Evolutionary conservation across 2,113 vertebrate species (phyloP), one percentile per base, ranked within the genome.

Genomic region (Indri indri): DNA sequence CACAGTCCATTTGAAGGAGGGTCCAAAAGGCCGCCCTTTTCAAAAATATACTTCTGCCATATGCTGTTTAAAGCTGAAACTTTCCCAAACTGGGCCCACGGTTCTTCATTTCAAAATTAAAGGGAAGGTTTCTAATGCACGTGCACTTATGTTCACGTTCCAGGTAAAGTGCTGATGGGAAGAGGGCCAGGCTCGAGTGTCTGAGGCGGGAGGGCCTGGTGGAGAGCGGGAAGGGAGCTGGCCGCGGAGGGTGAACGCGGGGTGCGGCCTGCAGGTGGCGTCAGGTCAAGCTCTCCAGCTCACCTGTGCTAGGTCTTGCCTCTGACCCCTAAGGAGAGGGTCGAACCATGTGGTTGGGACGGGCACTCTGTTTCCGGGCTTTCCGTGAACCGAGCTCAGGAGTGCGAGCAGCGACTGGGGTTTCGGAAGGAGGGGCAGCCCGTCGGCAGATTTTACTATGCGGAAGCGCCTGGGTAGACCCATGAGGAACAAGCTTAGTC

Each of bases 261-360:
- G 30, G 27, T 25, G 37, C 6, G 88, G n/a, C 10, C 34, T 3
- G 12, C 17, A 0, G 94, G 73, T 20, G 0, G 14, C 8, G 18
- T 14, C n/a, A 1, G 6, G 25, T 8, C 63, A 13, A 7, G 37
- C 22, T 30, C 37, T 25, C 32, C 22, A 6, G 6, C n/a, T 23
- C 32, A 42, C 52, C 34, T 42, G 61, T 8, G 63, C 73, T 20
- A 0, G 20, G 54, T 6, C 54, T 25, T 3, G 30, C 79, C 63
- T 45, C 42, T 1, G 32, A 40, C 37, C 54, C 50, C 1, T 25
- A n/a, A 63, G 74, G 84, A 52, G 59, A 30, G 5, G 2, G 16
- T 7, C 30, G 16, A 27, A 30, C 6, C 4, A 6, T 0, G 13
- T 3, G 0, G 50, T 18, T 37, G 11, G 34, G 1, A 3, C 4